A percentile compares a stretch with the other conserved stretches of the same genome.
Conservation (phyloP, 2,888 invertebrate genomes). For the Apeira syringaria region DNA sequence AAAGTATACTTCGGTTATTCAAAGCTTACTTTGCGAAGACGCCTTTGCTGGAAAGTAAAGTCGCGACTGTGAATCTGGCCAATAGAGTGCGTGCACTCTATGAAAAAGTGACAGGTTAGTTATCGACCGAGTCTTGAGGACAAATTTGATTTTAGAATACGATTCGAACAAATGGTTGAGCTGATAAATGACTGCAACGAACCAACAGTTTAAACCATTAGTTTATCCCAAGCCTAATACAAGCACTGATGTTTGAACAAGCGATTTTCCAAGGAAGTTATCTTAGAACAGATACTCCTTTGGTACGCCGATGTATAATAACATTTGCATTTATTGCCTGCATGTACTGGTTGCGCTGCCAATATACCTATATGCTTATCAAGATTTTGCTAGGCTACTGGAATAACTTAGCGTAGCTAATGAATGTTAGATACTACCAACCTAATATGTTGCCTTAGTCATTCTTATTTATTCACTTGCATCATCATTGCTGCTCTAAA, state of each 20-base stretch:
- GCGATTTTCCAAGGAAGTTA: constrained; percentile 63
- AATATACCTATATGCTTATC: constrained; percentile 18
- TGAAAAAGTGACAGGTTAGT: too few species aligned
- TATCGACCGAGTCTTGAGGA: too few species aligned
- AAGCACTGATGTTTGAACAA: constrained; percentile 45
- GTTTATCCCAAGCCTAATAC: not conserved
- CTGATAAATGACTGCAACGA: not conserved
- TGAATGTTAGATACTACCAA: constrained; percentile 1
- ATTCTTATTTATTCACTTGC: too few species aligned
- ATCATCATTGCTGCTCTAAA: too few species aligned
- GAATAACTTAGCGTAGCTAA: constrained; percentile 21
- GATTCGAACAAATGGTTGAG: too few species aligned
- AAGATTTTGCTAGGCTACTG: constrained; percentile 16
- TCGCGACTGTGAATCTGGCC: too few species aligned
- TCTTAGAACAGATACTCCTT: constrained; percentile 47
- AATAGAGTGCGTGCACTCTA: too few species aligned
- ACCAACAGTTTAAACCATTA: not conserved
- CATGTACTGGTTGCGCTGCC: constrained; percentile 12
- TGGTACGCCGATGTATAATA: constrained; percentile 41
- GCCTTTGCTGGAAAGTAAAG: too few species aligned
- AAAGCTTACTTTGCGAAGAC: too few species aligned
- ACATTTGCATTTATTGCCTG: constrained; percentile 40
- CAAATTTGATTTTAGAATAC: too few species aligned
- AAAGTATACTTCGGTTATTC: too few species aligned
- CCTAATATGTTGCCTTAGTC: not conserved